A percentile compares a stretch with the other conserved stretches of the same genome.
phyloP scores from a whole-genome alignment of 2,888 invertebrate genomes.

The Andrena fulva region DNA sequence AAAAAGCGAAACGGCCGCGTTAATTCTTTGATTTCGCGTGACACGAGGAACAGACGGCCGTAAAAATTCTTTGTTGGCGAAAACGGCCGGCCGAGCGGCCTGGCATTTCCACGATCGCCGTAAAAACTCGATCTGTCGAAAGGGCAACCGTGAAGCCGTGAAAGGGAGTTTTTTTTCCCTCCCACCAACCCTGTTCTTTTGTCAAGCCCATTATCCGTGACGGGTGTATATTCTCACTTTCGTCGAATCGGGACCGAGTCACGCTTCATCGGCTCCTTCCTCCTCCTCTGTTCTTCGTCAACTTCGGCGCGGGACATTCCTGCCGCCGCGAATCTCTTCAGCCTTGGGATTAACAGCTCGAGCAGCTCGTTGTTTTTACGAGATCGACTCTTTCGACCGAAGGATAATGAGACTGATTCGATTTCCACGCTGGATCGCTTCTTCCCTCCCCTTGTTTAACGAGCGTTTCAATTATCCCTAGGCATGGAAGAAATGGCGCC shows the following conservation, averaged over 20 bases:
- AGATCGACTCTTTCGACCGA: background rate
- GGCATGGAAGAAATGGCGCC: background rate
- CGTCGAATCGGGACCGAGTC: slow-evolving; percentile 61
- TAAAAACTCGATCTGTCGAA: slow-evolving; percentile 67
- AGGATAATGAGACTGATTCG: slow-evolving; percentile 21
- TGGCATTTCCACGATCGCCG: slow-evolving; percentile 52
- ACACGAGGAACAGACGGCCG: background rate
- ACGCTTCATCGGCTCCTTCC: slow-evolving; percentile 61
- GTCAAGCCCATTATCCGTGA: slow-evolving; percentile 59
- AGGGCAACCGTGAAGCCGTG: slow-evolving; percentile 53
- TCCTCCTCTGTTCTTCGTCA: slow-evolving; percentile 35
- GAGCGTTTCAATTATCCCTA: slow-evolving; percentile 9
- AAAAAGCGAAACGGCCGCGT: background rate
- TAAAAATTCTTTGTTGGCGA: slow-evolving; percentile 32
- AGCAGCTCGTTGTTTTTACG: slow-evolving; percentile 37
- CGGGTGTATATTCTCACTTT: slow-evolving; percentile 66
- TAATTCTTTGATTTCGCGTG: background rate
- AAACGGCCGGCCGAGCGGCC: slow-evolving; percentile 24
- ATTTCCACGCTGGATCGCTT: slow-evolving; percentile 7
- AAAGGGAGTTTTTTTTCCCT: slow-evolving; percentile 45
- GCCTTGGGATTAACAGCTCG: slow-evolving; percentile 18
- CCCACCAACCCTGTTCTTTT: slow-evolving; percentile 39
- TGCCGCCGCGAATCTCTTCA: slow-evolving; percentile 28
- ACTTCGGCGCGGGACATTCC: slow-evolving; percentile 41
- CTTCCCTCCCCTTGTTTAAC: background rate